Conservation (phyloP, 1,140 invertebrate genomes). For the Rhyacophila brunnea region DNA sequence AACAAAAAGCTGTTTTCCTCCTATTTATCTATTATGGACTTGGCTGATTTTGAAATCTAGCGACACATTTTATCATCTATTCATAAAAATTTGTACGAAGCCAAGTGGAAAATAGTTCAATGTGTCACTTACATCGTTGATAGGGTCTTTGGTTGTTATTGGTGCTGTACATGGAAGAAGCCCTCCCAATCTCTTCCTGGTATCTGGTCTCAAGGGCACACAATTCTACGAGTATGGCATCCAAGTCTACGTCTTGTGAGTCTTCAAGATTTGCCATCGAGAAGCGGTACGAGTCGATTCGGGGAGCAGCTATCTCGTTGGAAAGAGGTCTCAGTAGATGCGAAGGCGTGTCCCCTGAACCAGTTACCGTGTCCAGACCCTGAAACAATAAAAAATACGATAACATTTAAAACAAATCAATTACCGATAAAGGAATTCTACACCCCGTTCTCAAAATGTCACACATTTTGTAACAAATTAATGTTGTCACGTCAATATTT, state of each 20-base stretch:
- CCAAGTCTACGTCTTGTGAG: constrained; percentile 92
- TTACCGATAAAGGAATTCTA: too few species aligned
- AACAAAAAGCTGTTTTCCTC: too few species aligned
- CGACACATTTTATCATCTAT: too few species aligned
- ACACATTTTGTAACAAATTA: too few species aligned
- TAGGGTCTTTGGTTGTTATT: constrained; percentile 4
- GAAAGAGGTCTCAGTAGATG: constrained; percentile 37
- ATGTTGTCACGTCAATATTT: too few species aligned
- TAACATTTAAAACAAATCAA: too few species aligned
- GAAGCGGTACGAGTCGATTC: constrained; percentile 85
- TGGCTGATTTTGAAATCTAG: too few species aligned
- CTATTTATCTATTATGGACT: too few species aligned
- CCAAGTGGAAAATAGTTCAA: too few species aligned
- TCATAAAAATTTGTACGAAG: too few species aligned
- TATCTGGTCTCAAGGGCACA: constrained; percentile 84
- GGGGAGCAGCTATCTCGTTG: constrained; percentile 50
- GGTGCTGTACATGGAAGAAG: constrained; percentile 39
- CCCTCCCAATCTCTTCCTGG: constrained; percentile 77
- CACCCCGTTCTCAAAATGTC: too few species aligned
- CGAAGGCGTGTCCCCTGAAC: constrained; percentile 1
- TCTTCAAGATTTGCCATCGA: constrained; percentile 93
- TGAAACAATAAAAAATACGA: constrained; percentile 16
- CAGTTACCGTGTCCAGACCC: constrained; percentile 21
- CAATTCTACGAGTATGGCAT: constrained; percentile 92
- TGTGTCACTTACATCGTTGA: constrained; percentile 12